phyloP scores from a whole-genome alignment of 2,888 invertebrate species.

The Thereva unica region DNA sequence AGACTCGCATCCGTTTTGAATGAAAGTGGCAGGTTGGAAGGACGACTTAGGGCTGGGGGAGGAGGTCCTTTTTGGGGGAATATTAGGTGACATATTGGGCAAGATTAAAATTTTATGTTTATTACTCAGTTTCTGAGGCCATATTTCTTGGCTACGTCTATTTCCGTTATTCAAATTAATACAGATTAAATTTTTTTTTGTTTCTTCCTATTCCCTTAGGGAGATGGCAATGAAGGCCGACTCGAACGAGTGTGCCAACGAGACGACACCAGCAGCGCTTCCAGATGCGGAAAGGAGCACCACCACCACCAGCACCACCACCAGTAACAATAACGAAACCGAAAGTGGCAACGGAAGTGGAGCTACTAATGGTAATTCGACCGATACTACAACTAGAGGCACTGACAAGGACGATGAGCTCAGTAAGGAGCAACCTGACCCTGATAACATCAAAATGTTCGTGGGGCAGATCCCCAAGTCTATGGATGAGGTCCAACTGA shows the following conservation, averaged over 20 bases:
- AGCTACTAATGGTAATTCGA: not conserved
- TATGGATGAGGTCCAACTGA: conserved; percentile 94
- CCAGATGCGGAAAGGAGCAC: not conserved
- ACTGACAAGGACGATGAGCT: conserved; percentile 45
- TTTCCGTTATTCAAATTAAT: conserved; percentile 27
- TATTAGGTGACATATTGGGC: conserved; percentile 41
- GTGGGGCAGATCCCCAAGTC: conserved; percentile 95
- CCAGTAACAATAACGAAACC: conserved; percentile 9
- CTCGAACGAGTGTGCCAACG: not conserved
- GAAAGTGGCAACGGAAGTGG: conserved; percentile 7
- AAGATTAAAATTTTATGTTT: conserved; percentile 42
- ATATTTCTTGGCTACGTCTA: conserved; percentile 20
- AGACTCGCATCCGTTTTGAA: no score
- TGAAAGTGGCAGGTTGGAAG: no score
- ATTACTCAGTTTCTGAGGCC: conserved; percentile 34
- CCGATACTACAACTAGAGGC: not conserved
- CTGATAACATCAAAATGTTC: conserved; percentile 98
- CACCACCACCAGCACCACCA: conserved; percentile 16
- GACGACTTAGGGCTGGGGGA: no score
- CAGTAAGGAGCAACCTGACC: conserved; percentile 81
- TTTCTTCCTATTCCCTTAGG: conserved; percentile 29
- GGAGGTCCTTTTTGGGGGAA: not conserved
- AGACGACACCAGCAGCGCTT: not conserved
- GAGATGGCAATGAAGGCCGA: conserved; percentile 31
- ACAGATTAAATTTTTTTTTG: conserved; percentile 2